Evolutionary conservation across 1,140 invertebrate genomes (phyloP).

Genomic region (Hetaerina americana): DNA sequence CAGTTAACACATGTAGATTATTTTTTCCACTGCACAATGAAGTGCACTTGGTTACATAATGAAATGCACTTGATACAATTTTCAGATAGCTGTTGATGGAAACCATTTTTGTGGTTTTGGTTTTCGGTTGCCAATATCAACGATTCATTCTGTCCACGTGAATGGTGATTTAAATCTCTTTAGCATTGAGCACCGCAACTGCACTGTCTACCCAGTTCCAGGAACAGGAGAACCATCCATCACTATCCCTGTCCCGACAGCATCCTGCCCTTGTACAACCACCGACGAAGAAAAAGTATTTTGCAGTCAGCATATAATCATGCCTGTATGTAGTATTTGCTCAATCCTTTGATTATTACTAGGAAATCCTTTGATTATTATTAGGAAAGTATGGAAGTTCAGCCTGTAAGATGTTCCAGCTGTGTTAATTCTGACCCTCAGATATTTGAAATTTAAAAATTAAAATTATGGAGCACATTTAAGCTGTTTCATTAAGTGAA

Average conservation of each 20-base stretch:
- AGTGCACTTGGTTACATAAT: too few relatives aligned
- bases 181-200: neutral
- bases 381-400: too few relatives aligned
- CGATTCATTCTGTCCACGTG: constrained; percentile 6
- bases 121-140: neutral
- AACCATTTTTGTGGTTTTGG: constrained; percentile 10
- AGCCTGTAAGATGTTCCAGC: too few relatives aligned
- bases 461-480: too few relatives aligned
- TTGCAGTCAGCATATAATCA: constrained; percentile 6
- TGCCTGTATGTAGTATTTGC: neutral
- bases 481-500: too few relatives aligned
- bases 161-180: constrained; percentile 8
- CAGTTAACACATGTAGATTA: too few relatives aligned
- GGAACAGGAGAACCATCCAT: neutral
- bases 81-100: constrained; percentile 9
- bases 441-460: too few relatives aligned
- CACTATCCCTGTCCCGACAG: neutral
- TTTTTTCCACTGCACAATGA: too few relatives aligned
- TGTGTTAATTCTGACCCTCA: too few relatives aligned
- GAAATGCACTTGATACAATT: too few relatives aligned
- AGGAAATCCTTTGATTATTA: too few relatives aligned
- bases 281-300: neutral
- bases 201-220: neutral
- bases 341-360: too few relatives aligned
- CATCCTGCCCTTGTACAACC: neutral